These are phyloP conservation scores for Torymus texanus DNA, from an alignment of 2,888 invertebrate species.

Conservation along the genomic window DNA sequence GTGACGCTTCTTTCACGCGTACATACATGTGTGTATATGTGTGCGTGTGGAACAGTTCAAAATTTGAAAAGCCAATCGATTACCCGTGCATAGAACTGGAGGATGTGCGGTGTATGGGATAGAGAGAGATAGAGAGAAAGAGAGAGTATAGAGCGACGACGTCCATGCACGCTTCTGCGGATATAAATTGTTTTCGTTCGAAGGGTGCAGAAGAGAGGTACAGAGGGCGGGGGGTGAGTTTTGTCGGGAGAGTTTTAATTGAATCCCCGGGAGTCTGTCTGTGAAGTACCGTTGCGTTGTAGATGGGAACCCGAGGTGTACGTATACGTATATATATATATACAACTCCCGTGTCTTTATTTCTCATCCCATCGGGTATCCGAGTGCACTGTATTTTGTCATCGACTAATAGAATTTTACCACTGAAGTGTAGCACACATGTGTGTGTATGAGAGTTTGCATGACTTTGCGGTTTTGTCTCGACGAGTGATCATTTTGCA, in stretches of 20 bases:
- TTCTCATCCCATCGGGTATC: neutral
- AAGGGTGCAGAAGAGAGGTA: no score
- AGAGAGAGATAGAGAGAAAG: no score
- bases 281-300: neutral
- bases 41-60: neutral
- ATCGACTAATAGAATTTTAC: constrained; percentile 25
- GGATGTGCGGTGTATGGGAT: neutral
- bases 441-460: no score
- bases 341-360: neutral
- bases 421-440: neutral
- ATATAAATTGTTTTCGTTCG: constrained; percentile 4
- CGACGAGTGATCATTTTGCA: no score
- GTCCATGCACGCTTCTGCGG: no score
- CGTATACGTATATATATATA: no score
- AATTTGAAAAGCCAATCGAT: constrained; percentile 30
- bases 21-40: no score
- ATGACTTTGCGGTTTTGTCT: no score
- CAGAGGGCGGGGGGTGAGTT: neutral
- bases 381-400: constrained; percentile 8
- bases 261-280: constrained; percentile 18
- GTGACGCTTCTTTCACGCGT: no score
- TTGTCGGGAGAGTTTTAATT: constrained; percentile 39
- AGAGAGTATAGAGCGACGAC: no score
- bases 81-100: neutral
- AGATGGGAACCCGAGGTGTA: neutral